A percentile compares a stretch with the other conserved stretches of the same genome.
Evolutionary conservation across 2,113 vertebrate species (phyloP).

Genomic region (Octodon degus): DNA sequence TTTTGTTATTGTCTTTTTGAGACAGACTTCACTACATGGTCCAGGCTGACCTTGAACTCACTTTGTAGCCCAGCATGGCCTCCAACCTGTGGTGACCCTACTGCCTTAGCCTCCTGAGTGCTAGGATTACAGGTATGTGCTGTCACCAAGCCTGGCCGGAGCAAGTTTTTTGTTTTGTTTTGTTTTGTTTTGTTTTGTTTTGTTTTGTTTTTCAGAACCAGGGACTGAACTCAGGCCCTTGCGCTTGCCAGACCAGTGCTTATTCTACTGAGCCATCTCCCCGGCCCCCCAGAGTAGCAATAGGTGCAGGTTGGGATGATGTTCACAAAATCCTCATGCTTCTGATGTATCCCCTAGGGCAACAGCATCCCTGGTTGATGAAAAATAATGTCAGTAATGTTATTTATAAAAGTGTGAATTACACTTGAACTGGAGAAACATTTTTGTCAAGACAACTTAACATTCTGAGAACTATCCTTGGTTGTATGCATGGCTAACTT

Average conservation of each 20-base stretch:
- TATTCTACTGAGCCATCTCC: too few relatives aligned
- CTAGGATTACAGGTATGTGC: background rate
- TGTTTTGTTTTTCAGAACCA: too few relatives aligned
- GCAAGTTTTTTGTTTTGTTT: too few relatives aligned
- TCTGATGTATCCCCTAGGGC: background rate
- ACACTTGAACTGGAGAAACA: background rate
- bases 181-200: too few relatives aligned
- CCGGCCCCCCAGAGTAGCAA: too few relatives aligned
- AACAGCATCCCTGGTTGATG: background rate
- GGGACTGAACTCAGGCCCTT: too few relatives aligned
- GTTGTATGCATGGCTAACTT: background rate
- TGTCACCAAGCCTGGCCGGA: background rate
- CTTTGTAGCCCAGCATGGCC: background rate
- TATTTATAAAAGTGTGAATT: background rate
- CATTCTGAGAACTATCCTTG: conserved; percentile 11
- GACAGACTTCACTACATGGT: background rate
- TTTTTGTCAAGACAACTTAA: background rate
- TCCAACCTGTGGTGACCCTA: background rate
- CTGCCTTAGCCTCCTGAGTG: background rate
- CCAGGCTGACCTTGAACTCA: background rate
- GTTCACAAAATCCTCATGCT: background rate
- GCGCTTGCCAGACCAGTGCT: too few relatives aligned
- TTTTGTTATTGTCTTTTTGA: background rate
- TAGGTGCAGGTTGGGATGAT: rapidly evolving
- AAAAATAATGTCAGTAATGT: background rate